phyloP scores from a whole-genome alignment of 1,140 invertebrate genomes.

The Neuroterus valhalla region DNA sequence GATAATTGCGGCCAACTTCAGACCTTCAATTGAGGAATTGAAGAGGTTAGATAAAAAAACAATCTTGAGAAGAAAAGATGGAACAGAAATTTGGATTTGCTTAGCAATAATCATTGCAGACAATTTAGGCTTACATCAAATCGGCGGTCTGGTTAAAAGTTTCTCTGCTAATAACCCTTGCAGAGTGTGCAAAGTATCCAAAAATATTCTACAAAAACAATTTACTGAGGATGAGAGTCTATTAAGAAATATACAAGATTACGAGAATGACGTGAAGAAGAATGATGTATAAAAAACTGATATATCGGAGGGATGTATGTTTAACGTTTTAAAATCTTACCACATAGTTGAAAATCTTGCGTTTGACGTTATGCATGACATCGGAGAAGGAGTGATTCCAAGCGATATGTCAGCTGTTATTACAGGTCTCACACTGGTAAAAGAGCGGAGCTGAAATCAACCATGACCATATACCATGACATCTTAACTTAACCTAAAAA shows the following conservation, averaged over 20 bases:
- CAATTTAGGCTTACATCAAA: slow-evolving; percentile 47
- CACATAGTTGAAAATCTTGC: slow-evolving; percentile 2
- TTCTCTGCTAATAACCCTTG: slow-evolving; percentile 56
- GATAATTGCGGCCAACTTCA: slow-evolving; percentile 54
- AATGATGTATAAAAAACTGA: slow-evolving; percentile 26
- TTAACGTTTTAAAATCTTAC: slow-evolving; percentile 3
- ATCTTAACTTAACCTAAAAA: too few species aligned
- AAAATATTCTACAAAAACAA: slow-evolving; percentile 40
- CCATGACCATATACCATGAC: too few species aligned
- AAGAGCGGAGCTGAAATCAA: too few species aligned
- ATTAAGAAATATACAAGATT: slow-evolving; percentile 2
- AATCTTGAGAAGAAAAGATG: slow-evolving; percentile 37
- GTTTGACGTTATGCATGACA: slow-evolving; percentile 14
- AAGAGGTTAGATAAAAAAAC: slow-evolving; percentile 51
- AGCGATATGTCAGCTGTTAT: background rate
- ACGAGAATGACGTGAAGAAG: background rate
- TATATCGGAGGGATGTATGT: background rate
- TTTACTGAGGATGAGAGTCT: slow-evolving; percentile 32
- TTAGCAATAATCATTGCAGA: background rate
- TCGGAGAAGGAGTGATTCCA: slow-evolving; percentile 13
- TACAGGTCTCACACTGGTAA: too few species aligned
- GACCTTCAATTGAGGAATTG: slow-evolving; percentile 55
- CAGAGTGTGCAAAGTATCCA: slow-evolving; percentile 49
- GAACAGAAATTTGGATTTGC: background rate
- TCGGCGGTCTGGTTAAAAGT: slow-evolving; percentile 49